Conservation (phyloP, 2,797 vertebrate genomes). For the Pristis pectinata region DNA sequence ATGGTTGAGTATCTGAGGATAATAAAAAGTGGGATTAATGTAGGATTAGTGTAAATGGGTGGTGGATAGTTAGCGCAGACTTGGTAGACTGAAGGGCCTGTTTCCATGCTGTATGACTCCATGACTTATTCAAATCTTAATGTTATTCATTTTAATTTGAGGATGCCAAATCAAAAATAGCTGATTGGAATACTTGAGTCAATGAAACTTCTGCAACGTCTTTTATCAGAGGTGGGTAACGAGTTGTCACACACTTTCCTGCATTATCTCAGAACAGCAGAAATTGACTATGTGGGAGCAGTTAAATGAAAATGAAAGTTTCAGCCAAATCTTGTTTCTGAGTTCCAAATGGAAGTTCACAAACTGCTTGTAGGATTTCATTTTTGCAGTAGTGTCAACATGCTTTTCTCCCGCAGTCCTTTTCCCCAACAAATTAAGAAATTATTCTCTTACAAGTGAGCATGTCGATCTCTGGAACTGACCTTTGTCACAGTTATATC, state of each 20-base stretch:
- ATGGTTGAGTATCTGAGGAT: no score
- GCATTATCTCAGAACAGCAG: background rate
- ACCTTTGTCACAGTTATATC: background rate
- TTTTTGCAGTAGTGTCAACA: background rate
- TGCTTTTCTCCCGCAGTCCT: background rate
- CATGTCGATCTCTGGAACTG: background rate
- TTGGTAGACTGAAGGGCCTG: no score
- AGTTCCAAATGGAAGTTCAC: background rate
- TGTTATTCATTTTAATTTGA: background rate
- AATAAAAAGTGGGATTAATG: no score
- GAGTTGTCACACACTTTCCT: background rate
- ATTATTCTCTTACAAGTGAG: background rate
- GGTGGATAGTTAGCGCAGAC: no score
- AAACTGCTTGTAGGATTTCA: background rate
- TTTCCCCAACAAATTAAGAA: background rate
- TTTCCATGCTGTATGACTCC: no score
- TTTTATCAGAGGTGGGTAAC: background rate
- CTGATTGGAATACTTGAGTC: background rate
- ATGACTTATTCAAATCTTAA: background rate
- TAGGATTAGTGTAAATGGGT: no score
- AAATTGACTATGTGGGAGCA: background rate
- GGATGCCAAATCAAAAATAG: background rate
- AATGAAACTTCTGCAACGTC: background rate
- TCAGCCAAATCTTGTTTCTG: background rate
- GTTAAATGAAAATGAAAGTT: background rate